A percentile compares a stretch with the other conserved stretches of the same genome.
Evolutionary conservation across 1,140 invertebrate genomes (phyloP).

Genomic region (Mactra quadrangularis): DNA sequence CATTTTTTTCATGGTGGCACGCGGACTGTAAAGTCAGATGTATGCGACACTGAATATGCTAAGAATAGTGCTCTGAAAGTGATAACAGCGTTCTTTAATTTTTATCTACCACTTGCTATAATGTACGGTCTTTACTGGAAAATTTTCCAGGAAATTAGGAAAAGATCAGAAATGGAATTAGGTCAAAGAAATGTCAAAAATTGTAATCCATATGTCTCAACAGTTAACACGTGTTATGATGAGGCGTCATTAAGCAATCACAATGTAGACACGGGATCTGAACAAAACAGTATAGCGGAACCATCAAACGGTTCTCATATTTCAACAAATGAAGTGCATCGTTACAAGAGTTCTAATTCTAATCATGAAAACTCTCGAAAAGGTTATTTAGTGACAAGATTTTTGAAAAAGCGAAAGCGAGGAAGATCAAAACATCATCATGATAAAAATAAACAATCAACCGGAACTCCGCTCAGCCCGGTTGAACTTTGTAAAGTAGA

Average conservation of each 20-base stretch:
- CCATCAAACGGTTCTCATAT: background rate
- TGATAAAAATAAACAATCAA: background rate
- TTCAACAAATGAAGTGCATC: background rate
- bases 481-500: conserved; percentile 68
- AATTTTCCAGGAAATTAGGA: conserved; percentile 85
- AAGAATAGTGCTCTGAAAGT: conserved; percentile 85
- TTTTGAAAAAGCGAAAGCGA: conserved; percentile 11
- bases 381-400: conserved; percentile 40
- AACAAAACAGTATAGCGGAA: conserved; percentile 37
- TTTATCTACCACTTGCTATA: conserved; percentile 85
- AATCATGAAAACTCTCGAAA: conserved; percentile 11
- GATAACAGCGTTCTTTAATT: conserved; percentile 86
- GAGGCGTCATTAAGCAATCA: conserved; percentile 40
- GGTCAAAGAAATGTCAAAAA: conserved; percentile 70
- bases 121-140: conserved; percentile 86
- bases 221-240: conserved; percentile 21
- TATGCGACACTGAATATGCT: conserved; percentile 86
- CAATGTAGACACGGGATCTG: conserved; percentile 22
- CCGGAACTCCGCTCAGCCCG: background rate
- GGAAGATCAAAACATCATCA: background rate
- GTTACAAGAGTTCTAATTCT: conserved; percentile 8
- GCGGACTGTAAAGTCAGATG: conserved; percentile 79
- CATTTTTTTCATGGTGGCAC: conserved; percentile 80
- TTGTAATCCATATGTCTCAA: conserved; percentile 21
- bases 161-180: conserved; percentile 84